phyloP scores from a whole-genome alignment of 2,797 vertebrate genomes.

The Enteromius fasciolatus region DNA sequence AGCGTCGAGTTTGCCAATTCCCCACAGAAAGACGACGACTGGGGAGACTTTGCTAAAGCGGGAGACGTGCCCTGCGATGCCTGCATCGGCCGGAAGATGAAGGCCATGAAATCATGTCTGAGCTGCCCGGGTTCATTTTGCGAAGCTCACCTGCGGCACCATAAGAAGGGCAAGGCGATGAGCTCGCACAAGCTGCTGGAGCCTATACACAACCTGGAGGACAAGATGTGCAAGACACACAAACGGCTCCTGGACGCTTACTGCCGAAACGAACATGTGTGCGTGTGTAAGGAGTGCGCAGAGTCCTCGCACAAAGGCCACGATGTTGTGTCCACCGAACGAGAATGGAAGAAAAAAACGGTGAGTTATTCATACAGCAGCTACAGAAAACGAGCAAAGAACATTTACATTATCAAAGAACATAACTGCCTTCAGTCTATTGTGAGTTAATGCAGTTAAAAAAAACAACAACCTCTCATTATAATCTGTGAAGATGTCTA shows the following conservation, averaged over 20 bases:
- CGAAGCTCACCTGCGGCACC: conserved; percentile 75
- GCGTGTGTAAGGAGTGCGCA: conserved; percentile 73
- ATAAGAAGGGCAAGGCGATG: conserved; percentile 75
- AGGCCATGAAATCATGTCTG: conserved; percentile 77
- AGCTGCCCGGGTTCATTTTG: conserved; percentile 80
- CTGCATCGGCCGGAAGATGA: conserved; percentile 82
- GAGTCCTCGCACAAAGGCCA: conserved; percentile 74
- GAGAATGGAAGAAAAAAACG: conserved; percentile 80
- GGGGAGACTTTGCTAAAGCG: conserved; percentile 68
- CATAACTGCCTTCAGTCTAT: too few relatives aligned
- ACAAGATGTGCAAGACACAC: conserved; percentile 80
- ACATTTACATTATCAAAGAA: neutral
- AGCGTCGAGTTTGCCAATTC: neutral
- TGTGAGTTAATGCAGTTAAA: too few relatives aligned
- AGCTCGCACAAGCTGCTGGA: conserved; percentile 74
- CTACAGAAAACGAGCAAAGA: neutral
- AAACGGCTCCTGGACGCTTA: conserved; percentile 77
- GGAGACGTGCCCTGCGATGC: conserved; percentile 79
- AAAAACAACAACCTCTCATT: too few relatives aligned
- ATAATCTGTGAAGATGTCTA: too few relatives aligned
- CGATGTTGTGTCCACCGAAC: conserved; percentile 72
- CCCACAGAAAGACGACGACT: conserved; percentile 30
- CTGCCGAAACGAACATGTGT: conserved; percentile 77
- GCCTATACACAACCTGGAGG: conserved; percentile 75
- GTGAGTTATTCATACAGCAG: conserved; percentile 64